These are phyloP conservation scores for Patella vulgata DNA, from an alignment of 1,140 invertebrate genomes.

Conservation along the genomic window DNA sequence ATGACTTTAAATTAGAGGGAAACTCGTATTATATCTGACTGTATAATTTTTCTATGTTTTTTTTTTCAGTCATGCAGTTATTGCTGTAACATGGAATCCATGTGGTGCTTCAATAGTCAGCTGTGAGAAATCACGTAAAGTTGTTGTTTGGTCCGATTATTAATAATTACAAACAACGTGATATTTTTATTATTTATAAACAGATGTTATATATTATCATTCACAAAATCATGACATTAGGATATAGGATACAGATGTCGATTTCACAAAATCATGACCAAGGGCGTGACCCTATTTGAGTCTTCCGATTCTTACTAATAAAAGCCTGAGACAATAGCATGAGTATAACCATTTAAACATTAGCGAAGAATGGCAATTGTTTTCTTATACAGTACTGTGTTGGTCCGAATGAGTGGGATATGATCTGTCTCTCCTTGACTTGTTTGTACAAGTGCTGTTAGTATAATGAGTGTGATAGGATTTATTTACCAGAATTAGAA, in stretches of 20 bases:
- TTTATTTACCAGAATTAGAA: too few relatives aligned
- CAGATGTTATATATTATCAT: not conserved
- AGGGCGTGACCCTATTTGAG: too few relatives aligned
- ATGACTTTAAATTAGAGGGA: too few relatives aligned
- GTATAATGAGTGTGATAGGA: too few relatives aligned
- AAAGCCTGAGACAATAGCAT: not conserved
- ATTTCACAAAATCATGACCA: not conserved
- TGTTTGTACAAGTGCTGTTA: too few relatives aligned
- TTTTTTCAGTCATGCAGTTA: slow-evolving; percentile 79
- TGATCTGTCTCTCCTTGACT: too few relatives aligned
- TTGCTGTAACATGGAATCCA: slow-evolving; percentile 92
- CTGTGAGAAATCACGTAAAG: slow-evolving; percentile 86
- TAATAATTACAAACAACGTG: slow-evolving; percentile 12
- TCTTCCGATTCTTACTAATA: not conserved
- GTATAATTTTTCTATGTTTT: slow-evolving; percentile 54
- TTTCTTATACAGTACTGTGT: too few relatives aligned
- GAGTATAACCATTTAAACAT: not conserved
- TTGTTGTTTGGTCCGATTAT: slow-evolving; percentile 79
- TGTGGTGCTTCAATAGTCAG: slow-evolving; percentile 85
- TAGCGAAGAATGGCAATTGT: too few relatives aligned
- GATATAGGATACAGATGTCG: not conserved
- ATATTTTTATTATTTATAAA: not conserved
- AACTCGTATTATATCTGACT: too few relatives aligned
- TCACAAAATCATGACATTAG: slow-evolving; percentile 1
- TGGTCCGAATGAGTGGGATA: too few relatives aligned